Evolutionary conservation across 2,797 vertebrate species (phyloP), one percentile per base, ranked within the genome.

Genomic region (Eulemur rubriventer): DNA sequence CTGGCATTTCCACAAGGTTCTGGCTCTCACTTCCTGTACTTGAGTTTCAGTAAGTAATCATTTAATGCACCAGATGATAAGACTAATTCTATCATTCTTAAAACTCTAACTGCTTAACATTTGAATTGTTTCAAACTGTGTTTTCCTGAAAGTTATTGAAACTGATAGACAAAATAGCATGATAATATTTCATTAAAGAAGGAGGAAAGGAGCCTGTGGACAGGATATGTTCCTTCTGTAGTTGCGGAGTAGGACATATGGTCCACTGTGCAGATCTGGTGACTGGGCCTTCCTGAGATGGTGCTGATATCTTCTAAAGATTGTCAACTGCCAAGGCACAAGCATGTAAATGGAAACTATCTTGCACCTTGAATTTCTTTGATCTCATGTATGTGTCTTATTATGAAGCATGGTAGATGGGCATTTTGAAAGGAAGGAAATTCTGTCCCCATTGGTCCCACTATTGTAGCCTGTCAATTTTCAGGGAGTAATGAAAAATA

Each of bases 1-100:
- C 22, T 95, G 59, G 10, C 30, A 46, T 89, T 97, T 73, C 63
- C 33, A 33, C 24, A 89, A 82, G 26, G 65, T 80, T 93, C 79
- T 88, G 50, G 5, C 8, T 24, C 24, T 80, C 41, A 48, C 24
- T 89, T 96, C 38, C n/a, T 52, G 63, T 80, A 73, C 48, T 92
- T 92, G 70, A 67, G 50, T 94, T 94, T 85, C 38, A 84, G 70
- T 94, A 93, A 94, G 30, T 92, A 90, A 84, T 48, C 33, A 80
- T 81, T 89, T 80, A 89, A 76, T 63, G 48, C 20, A 89, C 59
- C 86, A 86, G 20, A 8, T 50, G 46, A 72, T 33, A 78, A 50
- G 35, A 72, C 30, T 88, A 41, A n/a, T 89, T 89, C 46, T 79
- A 30, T 96, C 61, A 72, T 0, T 87, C 55, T 12, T 52, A 57